phyloP scores from a whole-genome alignment of 2,113 vertebrate species.

The Leucoraja erinaceus region DNA sequence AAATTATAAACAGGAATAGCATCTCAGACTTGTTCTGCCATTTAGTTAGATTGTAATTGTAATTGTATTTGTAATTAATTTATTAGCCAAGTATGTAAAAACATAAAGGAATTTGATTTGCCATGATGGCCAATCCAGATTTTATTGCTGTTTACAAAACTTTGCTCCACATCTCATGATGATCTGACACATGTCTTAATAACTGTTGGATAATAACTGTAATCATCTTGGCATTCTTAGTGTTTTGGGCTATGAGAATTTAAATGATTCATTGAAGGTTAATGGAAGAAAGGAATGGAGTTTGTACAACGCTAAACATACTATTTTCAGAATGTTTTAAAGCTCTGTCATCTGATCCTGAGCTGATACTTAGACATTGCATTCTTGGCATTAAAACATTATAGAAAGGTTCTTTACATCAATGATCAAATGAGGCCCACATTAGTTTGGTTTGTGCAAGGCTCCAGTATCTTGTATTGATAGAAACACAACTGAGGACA shows the following conservation, averaged over 20 bases:
- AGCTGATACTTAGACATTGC: not conserved
- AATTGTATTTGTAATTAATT: no score
- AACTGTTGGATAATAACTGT: not conserved
- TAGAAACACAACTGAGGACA: not conserved
- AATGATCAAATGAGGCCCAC: not conserved
- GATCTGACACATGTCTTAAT: not conserved
- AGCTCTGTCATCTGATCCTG: no score
- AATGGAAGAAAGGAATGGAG: no score
- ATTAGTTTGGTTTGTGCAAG: not conserved
- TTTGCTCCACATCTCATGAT: not conserved
- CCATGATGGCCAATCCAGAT: not conserved
- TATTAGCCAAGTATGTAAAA: no score
- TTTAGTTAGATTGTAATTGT: not conserved
- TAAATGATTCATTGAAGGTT: no score
- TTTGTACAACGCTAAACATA: no score
- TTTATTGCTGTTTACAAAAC: not conserved
- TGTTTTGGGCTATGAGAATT: not conserved
- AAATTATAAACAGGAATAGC: not conserved
- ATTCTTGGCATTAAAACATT: not conserved
- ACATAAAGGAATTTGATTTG: no score
- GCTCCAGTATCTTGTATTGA: not conserved
- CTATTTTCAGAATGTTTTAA: no score
- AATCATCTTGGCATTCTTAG: not conserved
- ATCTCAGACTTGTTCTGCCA: not conserved
- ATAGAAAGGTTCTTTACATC: not conserved